Percentiles rank a stretch among this genome's conserved stretches.
These are phyloP conservation scores for Heliconius aoede DNA, from an alignment of 2,888 invertebrate genomes.

Conservation along the genomic window DNA sequence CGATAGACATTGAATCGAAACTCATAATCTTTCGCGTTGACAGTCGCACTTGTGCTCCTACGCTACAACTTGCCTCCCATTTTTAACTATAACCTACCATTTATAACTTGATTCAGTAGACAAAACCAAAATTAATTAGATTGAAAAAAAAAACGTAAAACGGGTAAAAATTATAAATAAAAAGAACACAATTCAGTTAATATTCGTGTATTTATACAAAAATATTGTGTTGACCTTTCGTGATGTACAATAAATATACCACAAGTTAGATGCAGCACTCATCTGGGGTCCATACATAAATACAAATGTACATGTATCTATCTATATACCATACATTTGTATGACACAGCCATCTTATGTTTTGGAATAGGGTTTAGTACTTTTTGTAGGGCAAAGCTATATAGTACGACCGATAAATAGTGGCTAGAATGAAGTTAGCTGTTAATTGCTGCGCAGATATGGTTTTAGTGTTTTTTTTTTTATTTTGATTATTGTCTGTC, in stretches of 20 bases:
- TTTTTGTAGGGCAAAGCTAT: constrained; percentile 9
- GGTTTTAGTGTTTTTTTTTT: not conserved
- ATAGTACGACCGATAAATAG: not conserved
- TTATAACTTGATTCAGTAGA: too few relatives aligned
- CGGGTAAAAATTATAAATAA: constrained; percentile 13
- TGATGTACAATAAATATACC: constrained; percentile 48
- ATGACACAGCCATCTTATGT: constrained; percentile 57
- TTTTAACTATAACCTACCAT: too few relatives aligned
- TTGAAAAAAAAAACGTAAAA: not conserved
- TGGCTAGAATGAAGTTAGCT: not conserved
- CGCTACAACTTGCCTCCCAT: too few relatives aligned
- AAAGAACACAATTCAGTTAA: constrained; percentile 7
- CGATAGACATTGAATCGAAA: too few relatives aligned
- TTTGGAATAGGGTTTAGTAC: constrained; percentile 48
- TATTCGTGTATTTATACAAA: constrained; percentile 45
- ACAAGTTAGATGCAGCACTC: constrained; percentile 9
- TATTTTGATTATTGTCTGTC: not conserved
- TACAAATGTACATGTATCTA: constrained; percentile 1
- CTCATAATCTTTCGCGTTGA: too few relatives aligned
- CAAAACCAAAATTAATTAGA: too few relatives aligned
- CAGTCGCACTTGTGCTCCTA: too few relatives aligned
- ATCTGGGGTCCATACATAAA: not conserved
- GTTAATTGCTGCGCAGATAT: not conserved
- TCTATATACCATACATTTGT: constrained; percentile 25
- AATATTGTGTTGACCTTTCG: constrained; percentile 46